These are phyloP conservation scores for Ambastaia sidthimunki DNA, from an alignment of 2,797 vertebrate genomes.

Conservation along the genomic window DNA sequence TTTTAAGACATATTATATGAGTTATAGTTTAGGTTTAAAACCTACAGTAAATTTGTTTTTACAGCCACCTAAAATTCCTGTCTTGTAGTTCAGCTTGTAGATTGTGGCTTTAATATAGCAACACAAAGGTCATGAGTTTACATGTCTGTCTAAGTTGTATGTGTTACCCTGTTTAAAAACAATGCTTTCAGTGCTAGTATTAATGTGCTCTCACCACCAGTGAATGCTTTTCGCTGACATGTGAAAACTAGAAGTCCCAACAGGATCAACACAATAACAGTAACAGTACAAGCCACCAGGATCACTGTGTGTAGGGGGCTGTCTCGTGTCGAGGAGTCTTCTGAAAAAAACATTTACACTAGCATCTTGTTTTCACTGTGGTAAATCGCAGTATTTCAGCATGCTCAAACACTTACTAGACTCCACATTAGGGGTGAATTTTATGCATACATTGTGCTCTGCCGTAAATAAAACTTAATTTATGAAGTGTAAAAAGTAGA, in stretches of 20 bases:
- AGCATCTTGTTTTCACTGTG: neutral
- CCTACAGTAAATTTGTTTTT: no score
- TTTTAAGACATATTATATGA: no score
- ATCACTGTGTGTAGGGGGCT: neutral
- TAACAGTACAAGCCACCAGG: neutral
- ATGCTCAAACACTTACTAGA: no score
- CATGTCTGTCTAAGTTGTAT: neutral
- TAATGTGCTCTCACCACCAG: neutral
- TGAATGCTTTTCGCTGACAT: neutral
- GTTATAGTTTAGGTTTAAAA: no score
- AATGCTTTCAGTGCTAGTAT: neutral
- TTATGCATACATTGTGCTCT: no score
- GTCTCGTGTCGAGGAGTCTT: neutral
- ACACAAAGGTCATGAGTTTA: neutral
- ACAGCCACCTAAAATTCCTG: no score
- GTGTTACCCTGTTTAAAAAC: neutral
- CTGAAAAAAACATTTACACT: slow-evolving; percentile 23
- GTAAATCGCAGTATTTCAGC: neutral
- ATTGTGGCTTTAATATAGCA: no score
- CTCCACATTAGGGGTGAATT: no score
- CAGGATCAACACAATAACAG: neutral
- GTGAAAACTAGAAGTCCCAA: neutral
- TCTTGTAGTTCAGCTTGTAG: no score
- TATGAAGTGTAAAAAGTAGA: no score
- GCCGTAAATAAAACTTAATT: no score